Conservation (phyloP, 2,888 invertebrate species). For the Pherbina coryleti region DNA sequence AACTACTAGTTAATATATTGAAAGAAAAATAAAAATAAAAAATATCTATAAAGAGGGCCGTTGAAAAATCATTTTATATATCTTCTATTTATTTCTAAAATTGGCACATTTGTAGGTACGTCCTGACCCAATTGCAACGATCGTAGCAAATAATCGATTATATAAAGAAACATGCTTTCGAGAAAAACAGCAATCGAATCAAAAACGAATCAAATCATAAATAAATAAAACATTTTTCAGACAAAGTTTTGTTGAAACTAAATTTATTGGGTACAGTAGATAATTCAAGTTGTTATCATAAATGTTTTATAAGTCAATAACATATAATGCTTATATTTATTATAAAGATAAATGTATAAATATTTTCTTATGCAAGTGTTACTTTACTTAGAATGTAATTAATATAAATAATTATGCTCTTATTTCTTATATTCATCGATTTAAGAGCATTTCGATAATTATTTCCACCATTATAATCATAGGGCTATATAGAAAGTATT, state of each 20-base stretch:
- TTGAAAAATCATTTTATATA: constrained; percentile 63
- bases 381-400: too few relatives aligned
- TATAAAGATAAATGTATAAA: not conserved
- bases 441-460: too few relatives aligned
- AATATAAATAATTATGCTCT: too few relatives aligned
- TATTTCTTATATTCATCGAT: too few relatives aligned
- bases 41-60: constrained; percentile 57
- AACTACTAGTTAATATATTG: constrained; percentile 39
- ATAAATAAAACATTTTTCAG: constrained; percentile 63
- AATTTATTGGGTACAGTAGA: constrained; percentile 72
- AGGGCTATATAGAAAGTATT: too few relatives aligned
- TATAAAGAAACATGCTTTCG: constrained; percentile 25
- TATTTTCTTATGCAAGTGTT: not conserved
- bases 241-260: constrained; percentile 70
- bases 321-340: not conserved
- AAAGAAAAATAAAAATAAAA: constrained; percentile 43
- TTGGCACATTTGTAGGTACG: constrained; percentile 49
- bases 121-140: constrained; percentile 60
- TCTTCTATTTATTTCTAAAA: constrained; percentile 45
- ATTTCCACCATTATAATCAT: too few relatives aligned
- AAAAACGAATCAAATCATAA: constrained; percentile 57
- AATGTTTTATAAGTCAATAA: not conserved
- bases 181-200: constrained; percentile 59
- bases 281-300: not conserved
- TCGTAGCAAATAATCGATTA: constrained; percentile 30